Percentiles rank a stretch among this genome's conserved stretches.
These are phyloP conservation scores for Lophochroa leadbeateri DNA, from an alignment of 2,113 vertebrate species.

Conservation along the genomic window DNA sequence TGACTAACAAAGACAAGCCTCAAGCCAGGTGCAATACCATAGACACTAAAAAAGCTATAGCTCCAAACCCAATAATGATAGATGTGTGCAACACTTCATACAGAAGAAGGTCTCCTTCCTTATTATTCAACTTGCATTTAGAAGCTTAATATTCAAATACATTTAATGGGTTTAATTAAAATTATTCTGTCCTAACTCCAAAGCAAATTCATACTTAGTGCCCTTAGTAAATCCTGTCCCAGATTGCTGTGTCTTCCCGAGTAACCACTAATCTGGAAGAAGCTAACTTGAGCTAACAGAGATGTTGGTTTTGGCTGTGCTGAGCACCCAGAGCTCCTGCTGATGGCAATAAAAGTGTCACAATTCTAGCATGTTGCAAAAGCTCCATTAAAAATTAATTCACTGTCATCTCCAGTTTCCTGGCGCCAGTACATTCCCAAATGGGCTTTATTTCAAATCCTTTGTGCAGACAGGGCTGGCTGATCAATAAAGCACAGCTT, in stretches of 20 bases:
- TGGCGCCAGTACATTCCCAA: not conserved
- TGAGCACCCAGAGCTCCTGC: not conserved
- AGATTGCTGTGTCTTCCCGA: not conserved
- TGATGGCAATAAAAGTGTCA: not conserved
- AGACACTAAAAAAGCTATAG: not conserved
- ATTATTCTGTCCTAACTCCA: not conserved
- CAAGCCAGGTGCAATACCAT: not conserved
- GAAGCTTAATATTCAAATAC: not conserved
- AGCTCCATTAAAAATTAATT: constrained; percentile 17
- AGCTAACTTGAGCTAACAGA: not conserved
- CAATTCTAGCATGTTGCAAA: not conserved
- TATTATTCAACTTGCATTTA: not conserved
- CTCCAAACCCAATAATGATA: not conserved
- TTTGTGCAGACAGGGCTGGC: not conserved
- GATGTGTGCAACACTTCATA: rapidly evolving
- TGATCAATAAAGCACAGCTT: not conserved
- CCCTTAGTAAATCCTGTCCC: not conserved
- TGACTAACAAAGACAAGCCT: not conserved
- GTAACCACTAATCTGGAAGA: not conserved
- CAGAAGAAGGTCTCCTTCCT: not conserved
- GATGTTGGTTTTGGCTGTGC: not conserved
- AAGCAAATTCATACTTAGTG: not conserved
- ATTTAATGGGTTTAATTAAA: not conserved
- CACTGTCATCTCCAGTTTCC: not conserved
- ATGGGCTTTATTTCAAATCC: not conserved